Percentiles rank a stretch among this genome's conserved stretches.
Conservation (phyloP, 2,888 invertebrate species). For the Meteorus cinctellus region DNA sequence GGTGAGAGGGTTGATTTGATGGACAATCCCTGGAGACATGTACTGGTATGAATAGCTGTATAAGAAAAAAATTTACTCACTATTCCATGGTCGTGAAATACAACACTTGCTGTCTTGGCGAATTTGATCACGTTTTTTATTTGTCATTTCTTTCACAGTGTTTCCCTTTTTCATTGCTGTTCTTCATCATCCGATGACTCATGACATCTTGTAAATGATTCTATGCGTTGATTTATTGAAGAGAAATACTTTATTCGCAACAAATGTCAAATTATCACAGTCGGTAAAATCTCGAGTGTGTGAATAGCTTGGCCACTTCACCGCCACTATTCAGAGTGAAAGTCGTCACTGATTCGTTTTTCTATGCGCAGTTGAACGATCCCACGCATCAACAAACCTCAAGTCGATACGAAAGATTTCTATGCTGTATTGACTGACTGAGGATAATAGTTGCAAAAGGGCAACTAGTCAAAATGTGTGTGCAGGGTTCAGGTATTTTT, state of each 20-base stretch:
- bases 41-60: not conserved
- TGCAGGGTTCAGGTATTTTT: no score
- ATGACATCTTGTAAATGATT: not conserved
- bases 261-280: not conserved
- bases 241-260: not conserved
- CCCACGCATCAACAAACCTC: not conserved
- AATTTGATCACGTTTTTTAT: not conserved
- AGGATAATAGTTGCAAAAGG: not conserved
- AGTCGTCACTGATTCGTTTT: not conserved
- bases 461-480: no score
- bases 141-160: not conserved
- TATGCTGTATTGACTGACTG: not conserved
- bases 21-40: not conserved
- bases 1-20: conserved; percentile 19
- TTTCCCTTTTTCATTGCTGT: not conserved
- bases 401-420: not conserved
- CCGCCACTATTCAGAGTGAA: not conserved
- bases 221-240: not conserved
- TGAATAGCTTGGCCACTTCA: not conserved
- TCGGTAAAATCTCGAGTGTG: not conserved
- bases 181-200: not conserved
- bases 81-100: not conserved
- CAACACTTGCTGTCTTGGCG: not conserved
- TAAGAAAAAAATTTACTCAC: not conserved
- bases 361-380: not conserved